phyloP scores from a whole-genome alignment of 2,113 vertebrate genomes.

The Oriolus oriolus region DNA sequence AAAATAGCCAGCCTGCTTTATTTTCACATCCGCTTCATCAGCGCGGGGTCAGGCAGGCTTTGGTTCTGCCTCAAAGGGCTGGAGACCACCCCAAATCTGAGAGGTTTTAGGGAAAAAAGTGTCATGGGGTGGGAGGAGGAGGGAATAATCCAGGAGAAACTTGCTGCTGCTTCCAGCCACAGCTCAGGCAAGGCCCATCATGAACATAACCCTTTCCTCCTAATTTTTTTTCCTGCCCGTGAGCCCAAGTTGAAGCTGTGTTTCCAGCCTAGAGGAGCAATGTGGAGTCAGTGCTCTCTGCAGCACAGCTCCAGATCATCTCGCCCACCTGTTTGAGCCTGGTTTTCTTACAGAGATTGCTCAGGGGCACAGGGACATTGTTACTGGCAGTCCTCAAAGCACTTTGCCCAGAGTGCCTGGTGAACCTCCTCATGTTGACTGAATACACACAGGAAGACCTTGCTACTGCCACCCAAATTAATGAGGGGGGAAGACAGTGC shows the following conservation, averaged over 20 bases:
- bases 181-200: neutral
- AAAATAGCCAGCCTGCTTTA: neutral
- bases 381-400: neutral
- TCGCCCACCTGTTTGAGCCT: neutral
- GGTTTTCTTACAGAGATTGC: neutral
- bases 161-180: neutral
- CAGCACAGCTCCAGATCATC: neutral
- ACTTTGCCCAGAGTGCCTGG: neutral
- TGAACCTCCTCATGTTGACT: neutral
- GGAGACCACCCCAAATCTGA: neutral
- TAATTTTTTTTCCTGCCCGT: neutral
- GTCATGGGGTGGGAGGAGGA: neutral
- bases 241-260: neutral
- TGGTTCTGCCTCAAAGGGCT: neutral
- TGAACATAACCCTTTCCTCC: neutral
- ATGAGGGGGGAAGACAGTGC: no score
- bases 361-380: neutral
- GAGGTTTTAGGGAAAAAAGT: neutral
- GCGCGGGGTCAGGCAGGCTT: fast-evolving
- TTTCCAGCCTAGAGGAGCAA: neutral
- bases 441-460: neutral
- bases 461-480: neutral
- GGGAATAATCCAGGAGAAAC: neutral
- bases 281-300: fast-evolving
- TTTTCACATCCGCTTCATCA: neutral